Percentiles rank a stretch among this genome's conserved stretches.
phyloP scores from a whole-genome alignment of 2,888 invertebrate species.

The Carterocephalus palaemon region DNA sequence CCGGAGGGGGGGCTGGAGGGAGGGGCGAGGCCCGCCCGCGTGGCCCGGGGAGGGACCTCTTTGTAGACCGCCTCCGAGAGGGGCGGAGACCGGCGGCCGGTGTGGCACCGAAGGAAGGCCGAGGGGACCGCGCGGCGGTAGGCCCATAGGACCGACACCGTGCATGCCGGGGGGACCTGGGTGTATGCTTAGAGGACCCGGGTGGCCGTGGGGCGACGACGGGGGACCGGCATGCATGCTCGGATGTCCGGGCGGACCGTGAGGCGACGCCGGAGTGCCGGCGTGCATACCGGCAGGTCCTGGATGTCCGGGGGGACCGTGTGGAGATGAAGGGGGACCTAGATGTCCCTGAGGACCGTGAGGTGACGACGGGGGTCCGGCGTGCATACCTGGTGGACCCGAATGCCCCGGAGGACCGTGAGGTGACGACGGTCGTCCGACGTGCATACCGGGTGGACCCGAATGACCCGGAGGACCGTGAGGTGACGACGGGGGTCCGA shows the following conservation, averaged over 20 bases:
- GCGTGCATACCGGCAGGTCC: constrained; percentile 8
- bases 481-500: constrained; percentile 5
- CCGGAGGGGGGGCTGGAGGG: constrained; percentile 23
- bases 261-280: constrained; percentile 14
- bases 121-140: constrained; percentile 27
- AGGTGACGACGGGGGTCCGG: constrained; percentile 9
- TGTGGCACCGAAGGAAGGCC: constrained; percentile 17
- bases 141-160: constrained; percentile 17
- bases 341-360: constrained; percentile 19
- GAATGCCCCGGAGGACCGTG: constrained; percentile 19
- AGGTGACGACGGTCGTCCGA: constrained; percentile 14
- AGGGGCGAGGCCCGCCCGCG: constrained; percentile 20
- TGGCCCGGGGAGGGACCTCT: constrained; percentile 25
- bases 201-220: constrained; percentile 9
- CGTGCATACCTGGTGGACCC: constrained; percentile 40
- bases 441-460: constrained; percentile 6
- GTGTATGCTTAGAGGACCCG: constrained; percentile 23
- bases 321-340: constrained; percentile 13
- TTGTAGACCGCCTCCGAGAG: constrained; percentile 3
- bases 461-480: constrained; percentile 47
- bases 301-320: constrained; percentile 41
- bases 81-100: constrained; percentile 23
- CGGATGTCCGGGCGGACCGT: constrained; percentile 17
- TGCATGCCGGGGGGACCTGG: constrained; percentile 6
- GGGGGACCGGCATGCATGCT: constrained; percentile 19